phyloP scores from a whole-genome alignment of 2,797 vertebrate genomes.

The Karalla daura region DNA sequence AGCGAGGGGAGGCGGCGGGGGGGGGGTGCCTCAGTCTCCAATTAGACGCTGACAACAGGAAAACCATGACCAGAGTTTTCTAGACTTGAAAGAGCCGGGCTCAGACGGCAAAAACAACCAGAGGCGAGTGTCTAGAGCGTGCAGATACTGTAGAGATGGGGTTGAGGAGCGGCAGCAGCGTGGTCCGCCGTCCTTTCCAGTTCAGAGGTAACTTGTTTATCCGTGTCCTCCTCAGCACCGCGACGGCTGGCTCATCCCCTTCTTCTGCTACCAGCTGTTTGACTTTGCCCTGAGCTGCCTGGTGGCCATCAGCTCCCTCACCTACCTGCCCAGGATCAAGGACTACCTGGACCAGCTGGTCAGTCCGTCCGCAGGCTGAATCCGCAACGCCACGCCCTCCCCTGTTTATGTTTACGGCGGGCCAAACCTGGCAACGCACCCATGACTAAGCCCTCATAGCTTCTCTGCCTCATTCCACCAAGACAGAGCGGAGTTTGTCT shows the following conservation, averaged over 20 bases:
- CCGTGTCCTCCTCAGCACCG: constrained; percentile 86
- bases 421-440: not conserved
- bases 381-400: no score
- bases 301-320: constrained; percentile 97
- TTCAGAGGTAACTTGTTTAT: not conserved
- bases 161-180: constrained; percentile 19
- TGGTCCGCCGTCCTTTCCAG: not conserved
- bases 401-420: no score
- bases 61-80: not conserved
- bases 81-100: not conserved
- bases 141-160: not conserved
- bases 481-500: not conserved
- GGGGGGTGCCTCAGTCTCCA: not conserved
- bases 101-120: not conserved
- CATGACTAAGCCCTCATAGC: not conserved
- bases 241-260: constrained; percentile 97
- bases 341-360: constrained; percentile 98
- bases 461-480: not conserved
- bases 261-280: constrained; percentile 99
- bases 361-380: constrained; percentile 43
- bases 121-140: not conserved
- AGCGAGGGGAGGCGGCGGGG: no score
- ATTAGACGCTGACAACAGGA: not conserved
- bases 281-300: constrained; percentile 98
- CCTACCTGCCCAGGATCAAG: constrained; percentile 96